phyloP scores from a whole-genome alignment of 1,140 invertebrate genomes.

The Lucilia cuprina region DNA sequence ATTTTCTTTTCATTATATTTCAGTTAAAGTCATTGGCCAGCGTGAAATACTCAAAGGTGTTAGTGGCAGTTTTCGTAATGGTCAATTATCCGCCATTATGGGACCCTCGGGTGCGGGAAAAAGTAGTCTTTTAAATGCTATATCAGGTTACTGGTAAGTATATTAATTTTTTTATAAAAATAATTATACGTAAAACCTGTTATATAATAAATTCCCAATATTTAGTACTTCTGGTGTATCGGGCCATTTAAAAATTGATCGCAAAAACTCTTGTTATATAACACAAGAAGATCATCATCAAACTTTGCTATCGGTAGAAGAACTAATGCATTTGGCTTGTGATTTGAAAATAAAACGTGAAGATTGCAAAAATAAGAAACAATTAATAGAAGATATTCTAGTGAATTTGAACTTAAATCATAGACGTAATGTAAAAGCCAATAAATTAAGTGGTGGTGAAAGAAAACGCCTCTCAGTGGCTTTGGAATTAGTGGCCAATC shows the following conservation, averaged over 20 bases:
- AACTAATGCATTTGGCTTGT: conserved; percentile 83
- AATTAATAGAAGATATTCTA: conserved; percentile 65
- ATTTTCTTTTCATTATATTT: background rate
- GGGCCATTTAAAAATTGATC: conserved; percentile 65
- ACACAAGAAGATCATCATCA: conserved; percentile 88
- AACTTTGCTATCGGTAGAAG: conserved; percentile 80
- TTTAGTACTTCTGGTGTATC: conserved; percentile 65
- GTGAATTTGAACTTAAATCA: conserved; percentile 69
- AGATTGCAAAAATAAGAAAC: conserved; percentile 45
- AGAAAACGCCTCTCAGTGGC: conserved; percentile 83
- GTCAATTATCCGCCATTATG: conserved; percentile 84
- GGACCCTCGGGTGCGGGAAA: conserved; percentile 85
- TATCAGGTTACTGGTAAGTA: conserved; percentile 74
- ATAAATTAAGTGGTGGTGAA: conserved; percentile 77
- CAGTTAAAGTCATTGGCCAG: conserved; percentile 53
- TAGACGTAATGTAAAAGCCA: conserved; percentile 71
- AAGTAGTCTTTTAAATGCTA: conserved; percentile 76
- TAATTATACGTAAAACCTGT: no score
- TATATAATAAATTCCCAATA: background rate
- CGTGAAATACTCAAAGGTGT: conserved; percentile 70
- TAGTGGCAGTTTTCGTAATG: conserved; percentile 74
- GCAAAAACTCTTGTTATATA: conserved; percentile 79
- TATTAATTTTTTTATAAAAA: background rate
- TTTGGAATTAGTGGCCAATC: conserved; percentile 84
- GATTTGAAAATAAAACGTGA: conserved; percentile 72